Evolutionary conservation across 2,113 vertebrate genomes (phyloP), one percentile per base, ranked within the genome.

Genomic region (Eidolon helvum): DNA sequence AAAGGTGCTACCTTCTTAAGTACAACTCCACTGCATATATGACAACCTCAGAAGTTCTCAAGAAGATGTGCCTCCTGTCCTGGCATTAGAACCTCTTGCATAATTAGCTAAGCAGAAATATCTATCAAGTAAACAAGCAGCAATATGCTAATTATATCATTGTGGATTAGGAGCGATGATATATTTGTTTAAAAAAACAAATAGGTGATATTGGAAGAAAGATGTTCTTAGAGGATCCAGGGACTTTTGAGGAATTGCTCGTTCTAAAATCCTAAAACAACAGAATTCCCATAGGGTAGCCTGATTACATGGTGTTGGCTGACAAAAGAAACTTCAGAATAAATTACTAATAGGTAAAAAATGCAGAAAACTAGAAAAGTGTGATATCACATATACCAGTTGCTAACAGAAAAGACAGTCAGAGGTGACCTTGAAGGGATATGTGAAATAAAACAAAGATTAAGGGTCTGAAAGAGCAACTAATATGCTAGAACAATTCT

Each of bases 51-150:
- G 59, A 80, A 95, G 38, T 85, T 45, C 48, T 55, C 24, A 35
- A 59, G 19, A 89, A 82, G 53, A 92, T 10, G 15, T 63, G 26
- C 22, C 3, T 71, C 11, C 48, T 74, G 43, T 26, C 40, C 24
- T 83, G 14, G 16, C 40, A 80, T 66, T 71, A 79, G 43, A 66
- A 33, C 0, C 4, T 66, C 92, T 48, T 26, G 45, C 15, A 45
- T 43, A 65, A 93, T 61, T 82, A 96, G 8, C 35, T 66, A 74
- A 53, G 28, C 75, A 95, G 80, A 94, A 96, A 75, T 83, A 79
- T 53, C 87, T 80, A 53, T 43, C 2, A 65, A 11, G 35, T 45
- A 77, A 69, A 4, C 65, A 94, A 89, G 15, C 16, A 53, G 3
- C 30, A 92, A 85, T 30, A 93, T 71, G 80, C 43, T 74, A 59